Evolutionary conservation across 2,797 vertebrate species (phyloP).

Genomic region (Falco rusticolus): DNA sequence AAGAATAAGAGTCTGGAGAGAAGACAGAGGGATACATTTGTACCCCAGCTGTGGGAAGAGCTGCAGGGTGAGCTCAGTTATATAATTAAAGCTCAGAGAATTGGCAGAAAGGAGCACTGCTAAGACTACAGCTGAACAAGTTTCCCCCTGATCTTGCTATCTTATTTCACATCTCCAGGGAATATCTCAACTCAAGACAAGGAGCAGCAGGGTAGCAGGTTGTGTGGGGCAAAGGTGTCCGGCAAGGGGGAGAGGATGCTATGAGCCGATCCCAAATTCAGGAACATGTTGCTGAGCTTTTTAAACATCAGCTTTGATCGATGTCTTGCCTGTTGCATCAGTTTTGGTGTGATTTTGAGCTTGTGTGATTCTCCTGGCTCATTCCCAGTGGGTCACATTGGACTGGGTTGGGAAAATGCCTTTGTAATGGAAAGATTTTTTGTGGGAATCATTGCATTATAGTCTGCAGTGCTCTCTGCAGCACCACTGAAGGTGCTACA

Average conservation of each 20-base stretch:
- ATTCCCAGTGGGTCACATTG: neutral
- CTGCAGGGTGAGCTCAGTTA: neutral
- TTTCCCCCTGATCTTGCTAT: neutral
- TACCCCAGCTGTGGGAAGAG: neutral
- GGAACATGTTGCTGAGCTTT: neutral
- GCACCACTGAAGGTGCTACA: neutral
- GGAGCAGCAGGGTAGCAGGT: neutral
- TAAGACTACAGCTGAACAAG: neutral
- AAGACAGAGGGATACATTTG: neutral
- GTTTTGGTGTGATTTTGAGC: neutral
- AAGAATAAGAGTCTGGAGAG: neutral
- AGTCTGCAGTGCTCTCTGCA: neutral
- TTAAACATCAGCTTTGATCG: neutral
- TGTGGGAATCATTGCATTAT: rapidly evolving
- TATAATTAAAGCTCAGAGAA: neutral
- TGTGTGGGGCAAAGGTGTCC: neutral
- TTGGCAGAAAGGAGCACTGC: neutral
- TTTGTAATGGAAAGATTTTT: neutral
- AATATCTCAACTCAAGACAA: neutral
- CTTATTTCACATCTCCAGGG: neutral
- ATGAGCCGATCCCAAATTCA: neutral
- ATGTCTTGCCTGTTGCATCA: neutral
- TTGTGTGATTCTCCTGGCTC: neutral
- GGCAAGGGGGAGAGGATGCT: neutral
- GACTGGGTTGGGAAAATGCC: neutral